A percentile compares a stretch with the other conserved stretches of the same genome.
These are phyloP conservation scores for Cephus sareptanus DNA, from an alignment of 2,888 invertebrate genomes.

Conservation along the genomic window DNA sequence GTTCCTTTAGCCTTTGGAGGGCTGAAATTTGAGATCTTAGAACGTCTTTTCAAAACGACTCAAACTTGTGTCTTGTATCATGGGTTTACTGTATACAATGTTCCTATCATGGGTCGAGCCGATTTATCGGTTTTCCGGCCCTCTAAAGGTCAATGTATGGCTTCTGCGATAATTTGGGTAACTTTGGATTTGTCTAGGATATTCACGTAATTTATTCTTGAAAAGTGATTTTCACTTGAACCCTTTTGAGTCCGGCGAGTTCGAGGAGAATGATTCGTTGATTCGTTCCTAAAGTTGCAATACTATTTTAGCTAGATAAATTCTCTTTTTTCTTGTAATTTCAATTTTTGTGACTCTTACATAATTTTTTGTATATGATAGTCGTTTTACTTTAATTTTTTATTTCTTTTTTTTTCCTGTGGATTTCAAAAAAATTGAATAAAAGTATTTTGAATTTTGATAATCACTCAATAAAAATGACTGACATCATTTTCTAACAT, in stretches of 20 bases:
- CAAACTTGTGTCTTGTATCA: no score
- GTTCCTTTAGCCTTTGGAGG: not conserved
- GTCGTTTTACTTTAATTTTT: not conserved
- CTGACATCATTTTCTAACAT: not conserved
- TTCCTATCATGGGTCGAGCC: no score
- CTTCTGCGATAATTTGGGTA: no score
- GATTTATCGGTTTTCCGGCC: no score
- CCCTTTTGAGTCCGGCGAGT: not conserved
- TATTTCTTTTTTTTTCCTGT: not conserved
- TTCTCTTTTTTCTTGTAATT: not conserved
- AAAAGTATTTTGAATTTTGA: not conserved
- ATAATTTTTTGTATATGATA: not conserved
- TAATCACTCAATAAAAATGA: not conserved
- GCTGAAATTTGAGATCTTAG: no score
- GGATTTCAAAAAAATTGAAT: not conserved
- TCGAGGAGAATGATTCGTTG: not conserved
- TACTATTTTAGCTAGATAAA: not conserved
- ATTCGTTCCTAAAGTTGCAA: not conserved
- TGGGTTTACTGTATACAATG: no score
- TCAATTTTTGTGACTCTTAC: not conserved
- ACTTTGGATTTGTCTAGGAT: no score
- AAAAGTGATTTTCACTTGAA: not conserved
- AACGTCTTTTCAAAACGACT: no score
- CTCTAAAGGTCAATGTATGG: no score
- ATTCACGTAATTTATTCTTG: no score